phyloP scores from a whole-genome alignment of 2,888 invertebrate species.

The Listrodromus nycthemerus region DNA sequence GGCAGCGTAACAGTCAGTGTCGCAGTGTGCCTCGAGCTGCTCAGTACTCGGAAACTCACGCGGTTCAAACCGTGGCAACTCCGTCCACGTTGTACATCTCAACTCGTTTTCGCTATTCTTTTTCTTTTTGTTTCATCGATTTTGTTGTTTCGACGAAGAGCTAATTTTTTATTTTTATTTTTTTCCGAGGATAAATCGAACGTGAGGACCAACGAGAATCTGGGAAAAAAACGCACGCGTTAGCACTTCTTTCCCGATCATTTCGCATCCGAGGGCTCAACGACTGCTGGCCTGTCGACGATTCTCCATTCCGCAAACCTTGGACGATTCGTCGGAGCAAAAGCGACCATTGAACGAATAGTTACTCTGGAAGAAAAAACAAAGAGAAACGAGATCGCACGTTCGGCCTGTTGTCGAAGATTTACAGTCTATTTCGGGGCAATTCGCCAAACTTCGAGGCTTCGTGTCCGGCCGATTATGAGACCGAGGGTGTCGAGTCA shows the following conservation, averaged over 20 bases:
- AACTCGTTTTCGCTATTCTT: neutral
- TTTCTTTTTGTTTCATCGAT: neutral
- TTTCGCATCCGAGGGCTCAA: neutral
- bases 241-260: neutral
- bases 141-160: slow-evolving; percentile 2
- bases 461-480: neutral
- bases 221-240: neutral
- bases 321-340: neutral
- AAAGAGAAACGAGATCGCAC: neutral
- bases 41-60: slow-evolving; percentile 76
- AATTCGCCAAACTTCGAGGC: neutral
- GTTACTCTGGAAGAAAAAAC: neutral
- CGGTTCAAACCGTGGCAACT: slow-evolving; percentile 73
- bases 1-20: slow-evolving; percentile 80
- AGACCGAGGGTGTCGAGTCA: neutral
- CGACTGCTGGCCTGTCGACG: neutral
- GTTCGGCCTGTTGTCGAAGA: neutral
- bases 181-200: slow-evolving; percentile 1
- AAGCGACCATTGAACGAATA: neutral
- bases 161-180: neutral
- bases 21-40: slow-evolving; percentile 80
- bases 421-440: neutral
- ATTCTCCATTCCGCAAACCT: neutral
- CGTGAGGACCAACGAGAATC: neutral
- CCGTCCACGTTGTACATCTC: slow-evolving; percentile 76